A percentile compares a stretch with the other conserved stretches of the same genome.
Conservation (phyloP, 2,888 invertebrate species). For the Oscheius onirici region DNA sequence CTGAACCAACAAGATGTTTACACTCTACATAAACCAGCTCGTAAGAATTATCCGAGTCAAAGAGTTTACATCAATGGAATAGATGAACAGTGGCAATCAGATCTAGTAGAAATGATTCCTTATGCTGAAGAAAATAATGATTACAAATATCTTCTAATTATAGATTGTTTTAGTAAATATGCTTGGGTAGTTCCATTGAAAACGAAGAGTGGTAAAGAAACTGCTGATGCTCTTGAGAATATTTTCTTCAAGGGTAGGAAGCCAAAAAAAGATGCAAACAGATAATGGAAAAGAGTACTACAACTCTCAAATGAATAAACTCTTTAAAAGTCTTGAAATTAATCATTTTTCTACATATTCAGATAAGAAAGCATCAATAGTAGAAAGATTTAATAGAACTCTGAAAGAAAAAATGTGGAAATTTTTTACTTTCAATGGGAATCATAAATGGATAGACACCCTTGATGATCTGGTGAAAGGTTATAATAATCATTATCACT, state of each 20-base stretch:
- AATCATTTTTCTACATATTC: conserved; percentile 40
- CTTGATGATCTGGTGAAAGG: conserved; percentile 36
- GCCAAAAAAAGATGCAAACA: too few species aligned
- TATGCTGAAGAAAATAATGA: conserved; percentile 53
- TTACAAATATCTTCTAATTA: conserved; percentile 39
- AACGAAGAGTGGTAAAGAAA: conserved; percentile 54
- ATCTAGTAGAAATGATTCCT: conserved; percentile 55
- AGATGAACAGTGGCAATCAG: conserved; percentile 56
- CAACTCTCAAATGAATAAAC: conserved; percentile 29
- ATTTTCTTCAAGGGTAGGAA: conserved; percentile 47
- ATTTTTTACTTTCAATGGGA: conserved; percentile 40
- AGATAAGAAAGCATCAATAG: conserved; percentile 25
- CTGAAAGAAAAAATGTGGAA: conserved; percentile 45
- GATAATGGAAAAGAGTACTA: conserved; percentile 43
- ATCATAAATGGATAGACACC: conserved; percentile 42
- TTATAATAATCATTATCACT: conserved; percentile 45
- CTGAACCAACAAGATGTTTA: conserved; percentile 49
- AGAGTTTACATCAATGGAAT: conserved; percentile 45
- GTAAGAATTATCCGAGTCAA: conserved; percentile 48
- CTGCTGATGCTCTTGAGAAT: conserved; percentile 45
- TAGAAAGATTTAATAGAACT: conserved; percentile 48
- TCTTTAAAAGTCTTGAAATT: conserved; percentile 46
- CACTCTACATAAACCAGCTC: conserved; percentile 50
- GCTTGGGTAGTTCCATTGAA: conserved; percentile 46
- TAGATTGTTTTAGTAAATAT: conserved; percentile 47